A percentile compares a stretch with the other conserved stretches of the same genome.
phyloP scores from a whole-genome alignment of 2,797 vertebrate species.

The Naso thynnoides region DNA sequence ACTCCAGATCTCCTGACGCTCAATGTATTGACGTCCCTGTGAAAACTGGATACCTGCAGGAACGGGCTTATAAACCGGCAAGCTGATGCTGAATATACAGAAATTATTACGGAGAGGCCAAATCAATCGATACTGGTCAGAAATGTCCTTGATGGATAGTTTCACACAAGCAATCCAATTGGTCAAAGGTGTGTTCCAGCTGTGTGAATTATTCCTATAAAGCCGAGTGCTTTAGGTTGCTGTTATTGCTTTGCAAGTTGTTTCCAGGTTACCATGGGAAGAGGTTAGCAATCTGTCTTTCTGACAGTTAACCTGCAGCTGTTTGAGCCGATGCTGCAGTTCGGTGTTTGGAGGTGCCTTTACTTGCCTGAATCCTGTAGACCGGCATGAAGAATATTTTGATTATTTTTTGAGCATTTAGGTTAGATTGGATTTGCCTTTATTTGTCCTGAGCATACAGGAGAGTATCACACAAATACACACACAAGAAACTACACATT shows the following conservation, averaged over 20 bases:
- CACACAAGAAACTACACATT: no score
- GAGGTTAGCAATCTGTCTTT: not conserved
- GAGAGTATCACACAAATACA: no score
- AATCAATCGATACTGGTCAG: constrained; percentile 31
- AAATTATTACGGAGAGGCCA: constrained; percentile 31
- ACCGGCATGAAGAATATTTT: no score
- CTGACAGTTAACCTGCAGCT: not conserved
- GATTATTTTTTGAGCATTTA: no score
- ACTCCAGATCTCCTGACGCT: constrained; percentile 35
- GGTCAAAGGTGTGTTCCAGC: constrained; percentile 30
- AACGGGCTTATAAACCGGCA: constrained; percentile 22
- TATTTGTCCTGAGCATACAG: no score
- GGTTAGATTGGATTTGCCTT: no score
- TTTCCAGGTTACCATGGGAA: constrained; percentile 4
- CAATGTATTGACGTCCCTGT: constrained; percentile 54
- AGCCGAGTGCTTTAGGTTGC: constrained; percentile 4
- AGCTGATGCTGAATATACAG: constrained; percentile 45
- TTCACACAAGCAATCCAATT: constrained; percentile 15
- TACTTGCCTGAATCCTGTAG: not conserved
- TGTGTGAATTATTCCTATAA: constrained; percentile 37
- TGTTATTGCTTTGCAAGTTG: constrained; percentile 18
- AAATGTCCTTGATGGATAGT: constrained; percentile 46
- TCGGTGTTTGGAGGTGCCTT: not conserved
- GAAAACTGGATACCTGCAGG: constrained; percentile 31
- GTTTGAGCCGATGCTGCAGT: not conserved